Evolutionary conservation across 2,113 vertebrate genomes (phyloP), one percentile per base, ranked within the genome.

Genomic region (Platysteira castanea): DNA sequence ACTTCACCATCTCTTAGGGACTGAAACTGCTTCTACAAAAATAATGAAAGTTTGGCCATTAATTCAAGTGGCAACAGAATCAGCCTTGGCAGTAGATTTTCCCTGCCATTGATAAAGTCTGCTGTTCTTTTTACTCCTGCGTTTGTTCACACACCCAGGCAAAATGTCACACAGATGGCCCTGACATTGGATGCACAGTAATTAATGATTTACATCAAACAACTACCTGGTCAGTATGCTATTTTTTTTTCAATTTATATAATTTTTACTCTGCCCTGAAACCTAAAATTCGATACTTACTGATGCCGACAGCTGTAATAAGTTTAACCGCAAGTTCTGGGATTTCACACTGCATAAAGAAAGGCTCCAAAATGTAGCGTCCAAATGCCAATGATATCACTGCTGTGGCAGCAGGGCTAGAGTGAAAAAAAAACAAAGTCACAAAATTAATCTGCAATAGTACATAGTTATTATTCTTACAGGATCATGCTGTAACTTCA

Each of bases 311-410:
- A 71, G 99, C 98, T 49, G 99, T 99, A 76, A 98, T 96, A 76
- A 99, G 97, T 97, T 99, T 99, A 95, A 99, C 92, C 2, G 99
- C 99, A 57, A 99, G 82, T 44, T 98, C 98, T 33, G 99, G 99
- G 71, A 99, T 98, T 71, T 96, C 98, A 96, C 99, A 99, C 7
- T 99, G 99, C 98, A 99, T 99, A 94, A 99, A 99, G 90, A 99
- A 98, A 39, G 99, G 99, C 69, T 99, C 99, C 97, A 99, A 97
- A 92, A 99, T 98, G 94, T 99, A 99, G 23, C 98, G 99, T 85
- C 99, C 99, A 97, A 99, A 99, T 22, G 99, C 99, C 97, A 99
- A 90, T 9, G 99, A 98, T 96, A 99, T 99, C 96, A 99, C 99
- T 65, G 99, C 99, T 82, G 99, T 98, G 15, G 97, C 98, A 96